Conservation (phyloP, 2,888 invertebrate species). For the Deilephila elpenor region DNA sequence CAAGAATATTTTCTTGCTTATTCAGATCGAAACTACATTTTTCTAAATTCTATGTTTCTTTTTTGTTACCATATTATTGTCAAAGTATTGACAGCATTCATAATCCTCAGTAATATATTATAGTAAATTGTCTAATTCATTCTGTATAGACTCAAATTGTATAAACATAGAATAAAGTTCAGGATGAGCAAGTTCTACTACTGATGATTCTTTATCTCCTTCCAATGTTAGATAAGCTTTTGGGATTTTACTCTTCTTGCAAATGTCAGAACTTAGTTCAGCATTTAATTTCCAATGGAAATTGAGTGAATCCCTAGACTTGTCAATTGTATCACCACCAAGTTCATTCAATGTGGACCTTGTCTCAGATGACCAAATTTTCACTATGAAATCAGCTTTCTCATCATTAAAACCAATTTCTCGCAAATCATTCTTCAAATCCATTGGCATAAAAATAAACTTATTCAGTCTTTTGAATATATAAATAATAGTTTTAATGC, state of each 20-base stretch:
- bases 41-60: background rate
- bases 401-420: slow-evolving; percentile 63
- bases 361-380: slow-evolving; percentile 75
- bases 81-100: background rate
- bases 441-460: slow-evolving; percentile 74
- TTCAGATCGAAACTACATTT: background rate
- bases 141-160: slow-evolving; percentile 76
- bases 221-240: slow-evolving; percentile 68
- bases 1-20: too few species aligned
- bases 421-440: slow-evolving; percentile 68
- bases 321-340: slow-evolving; percentile 51
- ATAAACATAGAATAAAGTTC: slow-evolving; percentile 73
- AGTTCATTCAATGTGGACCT: slow-evolving; percentile 66
- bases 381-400: slow-evolving; percentile 69
- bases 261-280: slow-evolving; percentile 73
- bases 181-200: slow-evolving; percentile 73
- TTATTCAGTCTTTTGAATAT: slow-evolving; percentile 70
- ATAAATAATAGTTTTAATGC: slow-evolving; percentile 70
- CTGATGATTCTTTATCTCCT: slow-evolving; percentile 52
- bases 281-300: slow-evolving; percentile 75
- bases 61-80: background rate
- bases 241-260: slow-evolving; percentile 72
- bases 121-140: slow-evolving; percentile 67
- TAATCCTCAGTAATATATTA: background rate
- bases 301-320: slow-evolving; percentile 53